Conservation (phyloP, 2,888 invertebrate genomes). For the Epirrhoe tristata region DNA sequence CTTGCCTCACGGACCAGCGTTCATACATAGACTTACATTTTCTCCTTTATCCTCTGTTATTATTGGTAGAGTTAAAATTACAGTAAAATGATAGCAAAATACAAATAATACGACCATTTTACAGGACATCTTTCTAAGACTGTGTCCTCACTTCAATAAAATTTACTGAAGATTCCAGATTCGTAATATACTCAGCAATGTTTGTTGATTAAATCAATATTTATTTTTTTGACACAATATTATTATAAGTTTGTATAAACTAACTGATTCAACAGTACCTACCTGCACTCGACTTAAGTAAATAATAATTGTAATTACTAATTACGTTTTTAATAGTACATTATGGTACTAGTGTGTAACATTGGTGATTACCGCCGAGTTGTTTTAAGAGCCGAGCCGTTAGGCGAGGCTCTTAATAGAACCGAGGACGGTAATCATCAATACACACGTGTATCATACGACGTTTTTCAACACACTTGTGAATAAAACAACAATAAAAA, state of each 20-base stretch:
- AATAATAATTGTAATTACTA: too few species aligned
- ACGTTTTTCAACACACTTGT: too few species aligned
- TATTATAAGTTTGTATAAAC: neutral
- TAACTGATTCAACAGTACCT: neutral
- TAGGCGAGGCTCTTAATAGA: too few species aligned
- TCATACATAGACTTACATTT: neutral
- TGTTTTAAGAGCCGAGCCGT: too few species aligned
- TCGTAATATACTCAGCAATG: neutral
- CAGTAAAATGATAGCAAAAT: constrained; percentile 9
- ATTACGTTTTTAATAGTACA: too few species aligned
- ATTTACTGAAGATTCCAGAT: neutral
- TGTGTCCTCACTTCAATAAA: neutral
- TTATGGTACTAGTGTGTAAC: too few species aligned
- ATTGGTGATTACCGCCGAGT: too few species aligned
- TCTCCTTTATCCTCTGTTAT: neutral
- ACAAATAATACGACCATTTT: constrained; percentile 11
- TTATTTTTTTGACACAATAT: neutral
- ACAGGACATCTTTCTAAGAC: constrained; percentile 11
- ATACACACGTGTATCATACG: too few species aligned
- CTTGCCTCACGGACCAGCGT: too few species aligned
- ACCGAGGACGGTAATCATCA: too few species aligned
- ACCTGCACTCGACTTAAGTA: too few species aligned
- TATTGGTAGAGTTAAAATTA: neutral
- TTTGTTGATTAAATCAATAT: constrained; percentile 8
- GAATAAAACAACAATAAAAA: too few species aligned